phyloP scores from a whole-genome alignment of 2,888 invertebrate genomes.

The Lacanobia oleracea region DNA sequence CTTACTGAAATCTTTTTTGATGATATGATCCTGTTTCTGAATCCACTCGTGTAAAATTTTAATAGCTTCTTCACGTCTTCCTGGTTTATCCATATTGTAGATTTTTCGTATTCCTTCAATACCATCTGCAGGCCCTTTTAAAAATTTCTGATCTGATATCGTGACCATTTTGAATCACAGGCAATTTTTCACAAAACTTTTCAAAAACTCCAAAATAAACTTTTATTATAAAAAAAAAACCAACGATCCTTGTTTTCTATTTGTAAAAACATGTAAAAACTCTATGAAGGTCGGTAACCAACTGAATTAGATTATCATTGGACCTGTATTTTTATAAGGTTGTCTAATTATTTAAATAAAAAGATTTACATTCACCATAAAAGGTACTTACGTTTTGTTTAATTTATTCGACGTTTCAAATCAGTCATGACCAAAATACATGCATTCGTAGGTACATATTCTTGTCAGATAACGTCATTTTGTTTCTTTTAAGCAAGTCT shows the following conservation, averaged over 20 bases:
- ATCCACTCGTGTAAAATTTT: slow-evolving; percentile 74
- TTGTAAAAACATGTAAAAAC: background rate
- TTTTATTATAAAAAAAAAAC: background rate
- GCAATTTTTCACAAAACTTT: too few relatives aligned
- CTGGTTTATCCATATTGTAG: slow-evolving; percentile 69
- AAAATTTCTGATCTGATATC: slow-evolving; percentile 52
- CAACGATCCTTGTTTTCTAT: background rate
- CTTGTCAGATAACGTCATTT: too few relatives aligned
- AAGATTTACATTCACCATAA: background rate
- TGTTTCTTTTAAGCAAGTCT: too few relatives aligned
- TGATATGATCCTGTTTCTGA: slow-evolving; percentile 68
- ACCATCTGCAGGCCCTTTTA: slow-evolving; percentile 65
- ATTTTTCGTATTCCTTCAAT: slow-evolving; percentile 66
- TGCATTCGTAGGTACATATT: too few relatives aligned
- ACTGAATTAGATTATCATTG: background rate
- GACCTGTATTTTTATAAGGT: background rate
- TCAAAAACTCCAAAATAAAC: background rate
- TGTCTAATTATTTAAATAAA: background rate
- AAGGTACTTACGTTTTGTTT: background rate
- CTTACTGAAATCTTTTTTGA: slow-evolving; percentile 69
- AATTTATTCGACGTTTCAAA: background rate
- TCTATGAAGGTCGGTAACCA: background rate
- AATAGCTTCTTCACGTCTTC: slow-evolving; percentile 68
- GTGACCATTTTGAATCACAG: slow-evolving; percentile 12
- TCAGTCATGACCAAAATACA: background rate